These are phyloP conservation scores for Orchesellides sinensis DNA, from an alignment of 2,888 invertebrate species.

Conservation along the genomic window DNA sequence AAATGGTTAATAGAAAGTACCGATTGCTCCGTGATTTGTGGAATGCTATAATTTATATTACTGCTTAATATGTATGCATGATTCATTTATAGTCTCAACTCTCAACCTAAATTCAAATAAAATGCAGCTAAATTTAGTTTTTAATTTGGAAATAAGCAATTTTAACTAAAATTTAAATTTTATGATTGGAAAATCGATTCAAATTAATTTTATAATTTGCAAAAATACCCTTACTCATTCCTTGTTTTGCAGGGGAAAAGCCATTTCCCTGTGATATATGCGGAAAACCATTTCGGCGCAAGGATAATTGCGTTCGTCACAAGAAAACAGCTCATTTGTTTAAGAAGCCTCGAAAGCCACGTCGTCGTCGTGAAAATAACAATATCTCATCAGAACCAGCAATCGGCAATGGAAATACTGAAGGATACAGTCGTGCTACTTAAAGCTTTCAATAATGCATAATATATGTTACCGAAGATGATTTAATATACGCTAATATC, in stretches of 20 bases:
- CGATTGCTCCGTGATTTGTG: too few species aligned
- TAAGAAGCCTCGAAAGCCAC: slow-evolving; percentile 45
- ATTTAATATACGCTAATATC: too few species aligned
- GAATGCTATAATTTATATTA: background rate
- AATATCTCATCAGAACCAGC: background rate
- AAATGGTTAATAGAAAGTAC: too few species aligned
- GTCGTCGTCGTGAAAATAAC: slow-evolving; percentile 5
- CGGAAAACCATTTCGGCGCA: slow-evolving; percentile 45
- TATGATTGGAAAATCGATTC: background rate
- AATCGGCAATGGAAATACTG: too few species aligned
- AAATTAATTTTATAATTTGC: background rate
- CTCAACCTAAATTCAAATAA: too few species aligned
- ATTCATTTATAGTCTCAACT: too few species aligned
- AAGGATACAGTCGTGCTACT: too few species aligned
- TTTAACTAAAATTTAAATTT: background rate
- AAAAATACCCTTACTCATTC: background rate
- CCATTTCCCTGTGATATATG: slow-evolving; percentile 50
- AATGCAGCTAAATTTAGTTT: background rate
- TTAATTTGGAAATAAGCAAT: background rate
- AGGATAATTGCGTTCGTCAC: slow-evolving; percentile 55
- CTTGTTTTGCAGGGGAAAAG: slow-evolving; percentile 35
- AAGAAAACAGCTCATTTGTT: slow-evolving; percentile 58
- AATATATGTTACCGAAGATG: background rate
- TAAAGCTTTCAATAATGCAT: background rate
- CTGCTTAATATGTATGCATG: too few species aligned